Percentiles rank a stretch among this genome's conserved stretches.
Evolutionary conservation across 2,888 invertebrate genomes (phyloP).

Genomic region (Cenopis cana): DNA sequence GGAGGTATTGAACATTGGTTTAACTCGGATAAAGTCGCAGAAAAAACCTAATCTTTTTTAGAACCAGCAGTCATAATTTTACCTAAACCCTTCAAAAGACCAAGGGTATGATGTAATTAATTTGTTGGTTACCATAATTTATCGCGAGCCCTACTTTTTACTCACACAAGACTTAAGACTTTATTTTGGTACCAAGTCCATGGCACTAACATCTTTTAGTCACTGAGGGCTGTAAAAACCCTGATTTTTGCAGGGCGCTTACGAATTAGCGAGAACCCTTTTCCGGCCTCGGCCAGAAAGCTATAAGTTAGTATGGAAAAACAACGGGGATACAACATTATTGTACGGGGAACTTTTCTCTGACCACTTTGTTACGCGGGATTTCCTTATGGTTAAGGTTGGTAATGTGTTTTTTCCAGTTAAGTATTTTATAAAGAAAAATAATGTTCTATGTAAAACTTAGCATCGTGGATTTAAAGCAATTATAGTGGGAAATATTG

Average conservation of each 20-base stretch:
- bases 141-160: conserved; percentile 54
- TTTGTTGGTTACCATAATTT: conserved; percentile 75
- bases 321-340: background rate
- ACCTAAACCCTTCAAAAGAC: conserved; percentile 15
- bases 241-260: conserved; percentile 42
- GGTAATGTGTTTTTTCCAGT: conserved; percentile 2
- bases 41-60: background rate
- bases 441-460: no score
- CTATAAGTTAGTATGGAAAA: background rate
- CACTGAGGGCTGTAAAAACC: conserved; percentile 21
- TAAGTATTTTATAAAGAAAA: background rate
- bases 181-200: background rate
- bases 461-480: no score
- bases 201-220: background rate
- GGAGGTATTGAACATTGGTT: no score
- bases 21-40: no score
- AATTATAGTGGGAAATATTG: no score
- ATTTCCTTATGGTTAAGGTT: conserved; percentile 26
- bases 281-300: background rate
- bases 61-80: conserved; percentile 15
- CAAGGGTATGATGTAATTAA: conserved; percentile 69
- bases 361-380: conserved; percentile 32
- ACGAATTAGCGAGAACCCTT: conserved; percentile 35
- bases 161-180: background rate
- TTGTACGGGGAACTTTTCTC: conserved; percentile 9